phyloP scores from a whole-genome alignment of 2,888 invertebrate species.

The Sesia bembeciformis region DNA sequence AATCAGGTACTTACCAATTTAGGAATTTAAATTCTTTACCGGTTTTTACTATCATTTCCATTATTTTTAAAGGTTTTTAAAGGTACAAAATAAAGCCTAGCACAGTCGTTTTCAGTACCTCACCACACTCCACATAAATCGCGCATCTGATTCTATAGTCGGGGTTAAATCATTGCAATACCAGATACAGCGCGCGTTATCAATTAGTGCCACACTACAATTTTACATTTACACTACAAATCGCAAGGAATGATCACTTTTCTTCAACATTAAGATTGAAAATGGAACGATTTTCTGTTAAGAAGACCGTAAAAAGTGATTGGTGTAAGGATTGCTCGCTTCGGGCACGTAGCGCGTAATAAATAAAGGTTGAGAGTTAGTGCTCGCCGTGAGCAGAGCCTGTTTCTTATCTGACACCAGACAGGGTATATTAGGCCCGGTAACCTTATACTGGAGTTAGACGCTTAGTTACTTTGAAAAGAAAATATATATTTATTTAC shows the following conservation, averaged over 20 bases:
- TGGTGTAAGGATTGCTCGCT: slow-evolving; percentile 42
- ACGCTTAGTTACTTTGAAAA: slow-evolving; percentile 19
- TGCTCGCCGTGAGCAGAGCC: slow-evolving; percentile 42
- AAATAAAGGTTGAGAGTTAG: slow-evolving; percentile 63
- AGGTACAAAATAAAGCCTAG: slow-evolving; percentile 17
- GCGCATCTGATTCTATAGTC: slow-evolving; percentile 43
- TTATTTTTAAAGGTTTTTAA: too few species aligned
- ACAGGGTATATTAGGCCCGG: slow-evolving; percentile 37
- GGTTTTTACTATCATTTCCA: too few species aligned
- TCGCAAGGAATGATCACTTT: background rate
- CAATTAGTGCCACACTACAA: slow-evolving; percentile 52
- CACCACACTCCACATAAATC: slow-evolving; percentile 38
- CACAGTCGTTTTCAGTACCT: slow-evolving; percentile 17
- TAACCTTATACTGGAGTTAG: slow-evolving; percentile 49
- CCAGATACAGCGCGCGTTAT: slow-evolving; percentile 58
- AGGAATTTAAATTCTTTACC: too few species aligned
- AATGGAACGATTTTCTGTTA: slow-evolving; percentile 15
- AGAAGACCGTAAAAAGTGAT: slow-evolving; percentile 13
- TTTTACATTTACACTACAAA: slow-evolving; percentile 5
- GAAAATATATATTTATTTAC: background rate
- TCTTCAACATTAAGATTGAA: slow-evolving; percentile 12
- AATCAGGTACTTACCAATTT: too few species aligned
- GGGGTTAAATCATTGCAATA: slow-evolving; percentile 57
- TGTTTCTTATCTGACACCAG: slow-evolving; percentile 50
- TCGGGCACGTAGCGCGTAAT: slow-evolving; percentile 59